phyloP scores from a whole-genome alignment of 2,113 vertebrate genomes.

The Otus sunia region DNA sequence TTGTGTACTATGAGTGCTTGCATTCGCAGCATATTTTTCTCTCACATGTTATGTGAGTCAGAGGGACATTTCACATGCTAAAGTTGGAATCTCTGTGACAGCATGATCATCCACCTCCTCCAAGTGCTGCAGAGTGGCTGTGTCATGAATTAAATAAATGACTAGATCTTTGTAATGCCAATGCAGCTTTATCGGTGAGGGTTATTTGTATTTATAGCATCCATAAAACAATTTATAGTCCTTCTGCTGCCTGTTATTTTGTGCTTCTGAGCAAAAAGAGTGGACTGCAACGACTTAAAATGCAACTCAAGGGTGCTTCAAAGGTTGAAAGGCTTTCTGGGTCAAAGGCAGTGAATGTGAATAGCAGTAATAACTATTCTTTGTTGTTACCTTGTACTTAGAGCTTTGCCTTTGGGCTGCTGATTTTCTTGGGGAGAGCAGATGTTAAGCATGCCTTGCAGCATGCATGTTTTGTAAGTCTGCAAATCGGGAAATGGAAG shows the following conservation, averaged over 20 bases:
- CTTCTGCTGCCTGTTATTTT: constrained; percentile 50
- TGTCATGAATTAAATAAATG: constrained; percentile 14
- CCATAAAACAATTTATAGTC: constrained; percentile 54
- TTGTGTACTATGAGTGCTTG: not conserved
- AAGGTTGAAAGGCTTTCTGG: constrained; percentile 30
- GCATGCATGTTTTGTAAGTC: not conserved
- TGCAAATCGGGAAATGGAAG: not conserved
- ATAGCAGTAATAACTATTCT: not conserved
- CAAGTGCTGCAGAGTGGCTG: not conserved
- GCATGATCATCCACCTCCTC: not conserved
- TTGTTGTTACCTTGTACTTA: not conserved
- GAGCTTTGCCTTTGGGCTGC: not conserved
- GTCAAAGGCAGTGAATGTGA: constrained; percentile 20
- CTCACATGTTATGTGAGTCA: not conserved
- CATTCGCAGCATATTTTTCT: not conserved
- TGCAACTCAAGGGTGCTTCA: constrained; percentile 9
- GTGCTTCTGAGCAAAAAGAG: constrained; percentile 30
- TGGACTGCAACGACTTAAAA: constrained; percentile 20
- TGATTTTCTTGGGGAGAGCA: not conserved
- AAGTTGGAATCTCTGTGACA: constrained; percentile 34
- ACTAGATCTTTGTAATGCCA: constrained; percentile 46
- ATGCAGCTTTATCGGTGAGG: constrained; percentile 38
- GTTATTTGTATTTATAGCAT: constrained; percentile 55
- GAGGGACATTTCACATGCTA: constrained; percentile 10
- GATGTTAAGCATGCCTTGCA: not conserved